Evolutionary conservation across 2,113 vertebrate species (phyloP).

Genomic region (Arvicanthis niloticus): DNA sequence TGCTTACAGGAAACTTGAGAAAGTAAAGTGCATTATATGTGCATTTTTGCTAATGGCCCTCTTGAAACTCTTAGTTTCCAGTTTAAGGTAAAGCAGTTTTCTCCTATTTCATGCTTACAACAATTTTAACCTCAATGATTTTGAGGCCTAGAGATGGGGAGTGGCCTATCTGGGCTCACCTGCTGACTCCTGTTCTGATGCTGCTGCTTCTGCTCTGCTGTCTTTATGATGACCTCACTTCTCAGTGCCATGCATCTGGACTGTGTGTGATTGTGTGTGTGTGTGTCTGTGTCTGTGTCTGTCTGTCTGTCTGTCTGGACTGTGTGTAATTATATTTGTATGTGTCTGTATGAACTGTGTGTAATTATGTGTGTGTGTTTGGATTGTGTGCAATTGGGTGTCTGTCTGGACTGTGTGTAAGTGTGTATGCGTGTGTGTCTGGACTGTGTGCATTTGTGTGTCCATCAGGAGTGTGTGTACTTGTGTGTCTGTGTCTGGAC

Average conservation of each 20-base stretch:
- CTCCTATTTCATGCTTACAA: background rate
- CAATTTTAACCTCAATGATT: background rate
- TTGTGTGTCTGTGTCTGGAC: background rate
- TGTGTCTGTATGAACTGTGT: background rate
- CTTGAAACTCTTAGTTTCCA: conserved; percentile 7
- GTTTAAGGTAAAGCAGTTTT: conserved; percentile 14
- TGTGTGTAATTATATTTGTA: background rate
- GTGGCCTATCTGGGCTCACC: conserved; percentile 28
- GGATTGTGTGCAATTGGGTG: background rate
- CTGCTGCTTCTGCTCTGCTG: background rate
- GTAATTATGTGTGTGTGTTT: background rate
- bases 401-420: background rate
- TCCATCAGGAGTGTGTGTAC: too few relatives aligned
- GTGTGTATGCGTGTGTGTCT: background rate
- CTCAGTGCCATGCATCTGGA: background rate
- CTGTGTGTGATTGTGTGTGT: background rate
- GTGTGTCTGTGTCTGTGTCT: background rate
- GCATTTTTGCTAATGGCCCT: conserved; percentile 14
- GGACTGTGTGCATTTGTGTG: background rate
- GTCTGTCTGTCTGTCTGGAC: background rate
- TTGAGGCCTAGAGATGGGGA: background rate
- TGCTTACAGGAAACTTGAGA: conserved; percentile 26
- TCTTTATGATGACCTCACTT: background rate
- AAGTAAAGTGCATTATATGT: background rate
- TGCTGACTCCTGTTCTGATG: background rate